Conservation (phyloP, 2,888 invertebrate genomes). For the Theodoxus fluviatilis region DNA sequence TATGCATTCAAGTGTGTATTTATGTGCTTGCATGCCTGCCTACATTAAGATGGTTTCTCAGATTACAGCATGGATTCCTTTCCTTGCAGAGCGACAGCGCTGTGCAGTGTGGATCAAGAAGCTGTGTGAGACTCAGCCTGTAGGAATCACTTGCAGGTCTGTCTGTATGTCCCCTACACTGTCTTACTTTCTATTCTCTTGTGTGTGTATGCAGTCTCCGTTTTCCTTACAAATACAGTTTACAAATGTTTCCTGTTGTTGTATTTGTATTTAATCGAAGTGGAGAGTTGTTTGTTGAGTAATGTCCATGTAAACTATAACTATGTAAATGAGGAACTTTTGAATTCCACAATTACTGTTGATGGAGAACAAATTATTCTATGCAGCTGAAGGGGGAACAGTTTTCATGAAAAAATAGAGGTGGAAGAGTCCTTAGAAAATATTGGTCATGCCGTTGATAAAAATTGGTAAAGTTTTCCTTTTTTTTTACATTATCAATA, state of each 20-base stretch:
- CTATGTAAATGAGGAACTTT: neutral
- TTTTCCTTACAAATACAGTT: neutral
- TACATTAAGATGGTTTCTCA: neutral
- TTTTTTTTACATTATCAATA: too few species aligned
- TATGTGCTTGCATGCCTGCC: neutral
- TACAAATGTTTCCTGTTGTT: neutral
- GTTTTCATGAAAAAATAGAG: too few species aligned
- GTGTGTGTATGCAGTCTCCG: neutral
- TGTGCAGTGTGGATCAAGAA: conserved; percentile 65
- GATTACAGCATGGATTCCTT: neutral
- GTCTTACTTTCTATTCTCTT: too few species aligned
- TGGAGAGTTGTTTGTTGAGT: neutral
- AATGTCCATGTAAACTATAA: neutral
- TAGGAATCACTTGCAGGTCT: conserved; percentile 53
- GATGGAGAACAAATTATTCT: too few species aligned
- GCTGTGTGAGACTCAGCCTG: conserved; percentile 57
- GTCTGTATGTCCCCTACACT: too few species aligned
- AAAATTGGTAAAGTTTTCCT: too few species aligned
- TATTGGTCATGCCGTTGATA: too few species aligned
- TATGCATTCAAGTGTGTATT: neutral
- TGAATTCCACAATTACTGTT: too few species aligned
- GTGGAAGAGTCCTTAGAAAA: too few species aligned
- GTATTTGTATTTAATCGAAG: neutral
- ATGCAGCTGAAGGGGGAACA: too few species aligned
- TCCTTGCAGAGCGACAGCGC: conserved; percentile 58